Evolutionary conservation across 2,888 invertebrate species (phyloP), one percentile per base, ranked within the genome.

Genomic region (Axea sp.): DNA sequence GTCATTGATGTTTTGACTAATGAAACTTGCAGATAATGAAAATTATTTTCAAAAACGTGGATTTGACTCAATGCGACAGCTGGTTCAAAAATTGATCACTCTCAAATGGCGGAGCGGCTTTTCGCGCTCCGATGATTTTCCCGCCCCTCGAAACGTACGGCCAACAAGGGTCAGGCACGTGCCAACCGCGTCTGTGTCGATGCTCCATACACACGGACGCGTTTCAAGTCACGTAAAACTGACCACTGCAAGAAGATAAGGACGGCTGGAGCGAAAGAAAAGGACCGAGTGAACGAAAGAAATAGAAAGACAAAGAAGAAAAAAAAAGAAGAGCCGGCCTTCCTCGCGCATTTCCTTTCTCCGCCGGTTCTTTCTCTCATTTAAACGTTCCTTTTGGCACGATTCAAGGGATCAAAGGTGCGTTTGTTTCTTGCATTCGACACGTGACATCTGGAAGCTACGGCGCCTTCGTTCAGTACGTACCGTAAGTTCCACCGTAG

Each of bases 51-150:
- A 49, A 65, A 73, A 73, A 64, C 26, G 47, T 68, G 55, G 43
- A 60, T 45, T 31, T 19, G 57, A 64, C 39, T 55, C 28, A 53
- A 33, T 22, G 65, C 69, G 43, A 57, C 69, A 74, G 69, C 74
- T 74, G 73, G 62, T 37, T 68, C 62, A 74, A 74, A 74, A 69
- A 64, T 74, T 57, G 69, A 74, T 60, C 68, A 41, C 60, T 59
- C 51, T 67, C 73, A 67, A 73, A 67, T 73, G 73, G 60, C 73
- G 67, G 59, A 59, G 57, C 64, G 62, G 73, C 69, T 64, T 74
- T 74, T 74, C 60, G 69, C 74, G 74, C 74, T 60, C 69, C 43
- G 64, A 59, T 74, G 74, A 74, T 74, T 69, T 69, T 65, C 47
- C 69, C 74, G 64, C 68, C 68, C 74, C 74, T 62, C 19, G 43